Evolutionary conservation across 2,888 invertebrate genomes (phyloP).

Genomic region (Rhimphoctona megacephalus): DNA sequence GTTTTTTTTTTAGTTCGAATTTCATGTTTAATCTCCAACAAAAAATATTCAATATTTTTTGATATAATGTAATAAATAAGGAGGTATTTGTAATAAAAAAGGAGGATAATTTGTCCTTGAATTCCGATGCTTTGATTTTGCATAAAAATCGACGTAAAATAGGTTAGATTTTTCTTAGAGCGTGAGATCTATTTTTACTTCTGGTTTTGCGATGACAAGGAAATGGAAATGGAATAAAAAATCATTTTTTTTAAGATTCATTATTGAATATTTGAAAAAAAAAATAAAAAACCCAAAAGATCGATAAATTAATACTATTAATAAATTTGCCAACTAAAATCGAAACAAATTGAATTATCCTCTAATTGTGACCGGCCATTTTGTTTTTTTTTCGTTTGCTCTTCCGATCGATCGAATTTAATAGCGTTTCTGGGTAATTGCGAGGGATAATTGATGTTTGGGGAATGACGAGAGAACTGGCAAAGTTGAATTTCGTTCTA

Average conservation of each 20-base stretch:
- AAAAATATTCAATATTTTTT: neutral
- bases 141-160: no score
- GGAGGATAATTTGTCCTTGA: neutral
- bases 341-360: neutral
- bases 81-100: no score
- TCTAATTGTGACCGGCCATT: neutral
- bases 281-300: neutral
- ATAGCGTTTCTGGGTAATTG: conserved; percentile 7
- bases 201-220: neutral
- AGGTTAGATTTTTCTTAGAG: neutral
- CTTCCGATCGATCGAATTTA: conserved; percentile 6
- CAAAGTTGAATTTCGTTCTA: neutral
- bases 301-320: neutral
- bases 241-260: neutral
- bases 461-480: neutral
- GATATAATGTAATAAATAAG: no score
- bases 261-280: neutral
- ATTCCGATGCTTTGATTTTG: neutral
- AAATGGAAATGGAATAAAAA: neutral
- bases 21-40: neutral
- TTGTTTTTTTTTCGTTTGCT: conserved; percentile 13
- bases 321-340: neutral
- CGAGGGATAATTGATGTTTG: conserved; percentile 15
- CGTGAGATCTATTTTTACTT: neutral
- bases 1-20: neutral